A percentile compares a stretch with the other conserved stretches of the same genome.
Evolutionary conservation across 2,888 invertebrate genomes (phyloP).

Genomic region (Agrypnus murinus): DNA sequence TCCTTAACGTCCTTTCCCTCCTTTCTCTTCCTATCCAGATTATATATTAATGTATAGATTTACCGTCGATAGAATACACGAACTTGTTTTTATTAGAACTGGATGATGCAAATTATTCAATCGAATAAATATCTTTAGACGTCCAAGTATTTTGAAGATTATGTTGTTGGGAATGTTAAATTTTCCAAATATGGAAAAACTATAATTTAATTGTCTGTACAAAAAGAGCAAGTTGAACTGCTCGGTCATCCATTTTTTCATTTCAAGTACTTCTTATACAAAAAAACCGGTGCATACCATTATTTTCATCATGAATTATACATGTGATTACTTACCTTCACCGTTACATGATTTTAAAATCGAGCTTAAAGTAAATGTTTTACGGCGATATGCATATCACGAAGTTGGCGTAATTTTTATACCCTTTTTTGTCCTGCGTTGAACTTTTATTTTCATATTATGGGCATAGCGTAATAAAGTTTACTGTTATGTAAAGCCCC

Average conservation of each 20-base stretch:
- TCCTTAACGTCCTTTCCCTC: constrained; percentile 3
- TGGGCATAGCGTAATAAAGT: no score
- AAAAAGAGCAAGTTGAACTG: no score
- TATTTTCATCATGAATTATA: constrained; percentile 3
- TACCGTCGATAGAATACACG: no score
- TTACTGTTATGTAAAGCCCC: no score
- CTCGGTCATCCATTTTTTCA: no score
- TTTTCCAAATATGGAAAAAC: neutral
- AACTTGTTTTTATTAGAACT: no score
- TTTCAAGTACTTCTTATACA: neutral
- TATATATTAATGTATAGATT: no score
- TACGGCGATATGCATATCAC: constrained; percentile 1
- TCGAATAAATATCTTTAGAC: constrained; percentile 14
- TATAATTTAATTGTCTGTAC: no score
- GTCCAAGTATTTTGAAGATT: neutral
- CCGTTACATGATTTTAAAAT: constrained; percentile 10
- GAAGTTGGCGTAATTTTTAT: neutral
- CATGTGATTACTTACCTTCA: constrained; percentile 3
- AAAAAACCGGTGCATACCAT: neutral
- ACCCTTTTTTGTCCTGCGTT: no score
- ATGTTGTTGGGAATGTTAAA: neutral
- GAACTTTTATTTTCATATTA: neutral
- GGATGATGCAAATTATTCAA: no score
- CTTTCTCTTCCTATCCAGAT: constrained; percentile 9
- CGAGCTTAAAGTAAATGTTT: neutral